A percentile compares a stretch with the other conserved stretches of the same genome.
Evolutionary conservation across 2,888 invertebrate genomes (phyloP).

Genomic region (Schizaphis graminum): DNA sequence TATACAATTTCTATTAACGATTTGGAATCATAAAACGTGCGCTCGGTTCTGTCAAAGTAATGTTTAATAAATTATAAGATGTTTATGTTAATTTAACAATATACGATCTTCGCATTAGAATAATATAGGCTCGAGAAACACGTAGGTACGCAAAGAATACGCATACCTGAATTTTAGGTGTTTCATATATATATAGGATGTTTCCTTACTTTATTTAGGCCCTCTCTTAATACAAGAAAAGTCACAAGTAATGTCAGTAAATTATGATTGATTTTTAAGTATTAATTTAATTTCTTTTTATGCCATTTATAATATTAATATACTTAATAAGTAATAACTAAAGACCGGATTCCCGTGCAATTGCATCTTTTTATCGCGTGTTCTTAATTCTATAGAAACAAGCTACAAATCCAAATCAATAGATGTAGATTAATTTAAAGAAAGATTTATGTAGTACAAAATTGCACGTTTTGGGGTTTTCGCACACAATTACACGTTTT

Average conservation of each 20-base stretch:
- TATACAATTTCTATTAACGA: neutral
- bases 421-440: too few relatives aligned
- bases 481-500: too few relatives aligned
- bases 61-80: neutral
- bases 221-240: neutral
- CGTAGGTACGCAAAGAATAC: neutral
- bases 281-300: neutral
- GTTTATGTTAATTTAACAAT: neutral
- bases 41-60: neutral
- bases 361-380: too few relatives aligned
- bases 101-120: neutral
- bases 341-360: too few relatives aligned
- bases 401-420: too few relatives aligned
- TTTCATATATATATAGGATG: neutral
- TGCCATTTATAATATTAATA: neutral
- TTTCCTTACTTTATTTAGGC: neutral
- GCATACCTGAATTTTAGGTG: neutral
- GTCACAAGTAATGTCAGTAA: neutral
- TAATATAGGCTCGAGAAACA: neutral
- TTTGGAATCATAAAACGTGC: neutral
- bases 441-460: too few relatives aligned
- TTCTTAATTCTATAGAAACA: too few relatives aligned
- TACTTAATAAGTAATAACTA: neutral
- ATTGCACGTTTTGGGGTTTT: too few relatives aligned
- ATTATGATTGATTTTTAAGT: neutral